These are phyloP conservation scores for Xyliphius kryptos DNA, from an alignment of 2,113 vertebrate genomes.

Conservation along the genomic window DNA sequence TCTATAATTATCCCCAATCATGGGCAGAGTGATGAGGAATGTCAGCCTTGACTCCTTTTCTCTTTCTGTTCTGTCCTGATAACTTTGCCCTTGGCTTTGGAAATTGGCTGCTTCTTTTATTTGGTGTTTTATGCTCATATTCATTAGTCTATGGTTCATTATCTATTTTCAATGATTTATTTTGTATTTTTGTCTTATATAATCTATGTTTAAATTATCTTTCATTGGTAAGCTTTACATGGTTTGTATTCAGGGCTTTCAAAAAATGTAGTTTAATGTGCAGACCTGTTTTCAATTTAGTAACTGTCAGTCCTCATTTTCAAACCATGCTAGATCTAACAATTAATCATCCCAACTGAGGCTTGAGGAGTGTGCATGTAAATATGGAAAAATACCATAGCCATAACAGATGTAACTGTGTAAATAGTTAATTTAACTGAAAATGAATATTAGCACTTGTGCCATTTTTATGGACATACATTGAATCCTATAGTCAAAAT, in stretches of 20 bases:
- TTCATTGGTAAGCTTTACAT: too few species aligned
- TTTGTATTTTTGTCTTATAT: neutral
- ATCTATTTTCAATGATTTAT: neutral
- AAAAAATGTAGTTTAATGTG: too few species aligned
- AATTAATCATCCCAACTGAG: neutral
- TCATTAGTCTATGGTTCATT: constrained; percentile 22
- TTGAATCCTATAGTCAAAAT: too few species aligned
- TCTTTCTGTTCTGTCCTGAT: constrained; percentile 39
- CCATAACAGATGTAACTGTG: too few species aligned
- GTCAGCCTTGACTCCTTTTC: constrained; percentile 33
- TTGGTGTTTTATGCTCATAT: constrained; percentile 17
- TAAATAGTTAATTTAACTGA: too few species aligned
- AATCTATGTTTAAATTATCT: neutral
- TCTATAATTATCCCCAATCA: constrained; percentile 45
- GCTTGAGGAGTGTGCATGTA: neutral
- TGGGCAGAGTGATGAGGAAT: constrained; percentile 37
- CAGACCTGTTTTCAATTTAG: too few species aligned
- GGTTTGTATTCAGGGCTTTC: too few species aligned
- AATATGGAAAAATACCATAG: too few species aligned
- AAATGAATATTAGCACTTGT: too few species aligned
- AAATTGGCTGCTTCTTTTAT: constrained; percentile 19
- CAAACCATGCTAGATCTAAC: too few species aligned
- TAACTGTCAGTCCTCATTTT: too few species aligned
- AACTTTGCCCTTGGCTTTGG: constrained; percentile 40
- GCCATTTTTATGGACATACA: too few species aligned